These are phyloP conservation scores for Leptobrachium ailaonicum DNA, from an alignment of 2,113 vertebrate genomes.

Conservation along the genomic window DNA sequence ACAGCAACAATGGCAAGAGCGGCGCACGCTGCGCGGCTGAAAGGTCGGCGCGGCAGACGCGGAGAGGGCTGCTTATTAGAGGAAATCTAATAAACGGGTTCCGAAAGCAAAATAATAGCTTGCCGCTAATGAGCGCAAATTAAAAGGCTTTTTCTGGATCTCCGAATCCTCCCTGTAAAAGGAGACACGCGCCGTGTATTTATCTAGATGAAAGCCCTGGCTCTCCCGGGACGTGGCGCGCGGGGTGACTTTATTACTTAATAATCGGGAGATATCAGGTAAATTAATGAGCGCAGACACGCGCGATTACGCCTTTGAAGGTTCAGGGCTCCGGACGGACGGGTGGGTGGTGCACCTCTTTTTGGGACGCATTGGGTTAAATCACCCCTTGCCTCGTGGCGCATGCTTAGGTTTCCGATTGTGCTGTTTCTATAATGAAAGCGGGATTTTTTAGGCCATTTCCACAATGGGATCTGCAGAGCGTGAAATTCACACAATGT, in stretches of 20 bases:
- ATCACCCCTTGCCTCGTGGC: too few species aligned
- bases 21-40: neutral
- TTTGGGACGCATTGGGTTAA: too few species aligned
- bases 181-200: slow-evolving; percentile 3
- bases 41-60: slow-evolving; percentile 14
- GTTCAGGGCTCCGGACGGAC: too few species aligned
- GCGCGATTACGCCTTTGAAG: too few species aligned
- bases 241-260: slow-evolving; percentile 27
- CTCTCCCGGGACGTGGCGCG: neutral
- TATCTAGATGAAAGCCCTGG: neutral
- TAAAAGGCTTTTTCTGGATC: slow-evolving; percentile 9
- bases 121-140: slow-evolving; percentile 29
- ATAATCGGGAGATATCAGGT: neutral
- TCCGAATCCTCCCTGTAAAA: slow-evolving; percentile 1
- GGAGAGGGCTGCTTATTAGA: neutral
- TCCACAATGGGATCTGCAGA: too few species aligned
- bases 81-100: slow-evolving; percentile 22
- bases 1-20: neutral
- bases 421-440: too few species aligned
- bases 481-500: too few species aligned
- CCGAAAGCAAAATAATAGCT: slow-evolving; percentile 20
- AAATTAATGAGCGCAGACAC: too few species aligned
- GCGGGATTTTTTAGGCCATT: too few species aligned
- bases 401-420: too few species aligned
- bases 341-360: too few species aligned